Evolutionary conservation across 2,888 invertebrate species (phyloP), one percentile per base, ranked within the genome.

Genomic region (Drosophila heteroneura): DNA sequence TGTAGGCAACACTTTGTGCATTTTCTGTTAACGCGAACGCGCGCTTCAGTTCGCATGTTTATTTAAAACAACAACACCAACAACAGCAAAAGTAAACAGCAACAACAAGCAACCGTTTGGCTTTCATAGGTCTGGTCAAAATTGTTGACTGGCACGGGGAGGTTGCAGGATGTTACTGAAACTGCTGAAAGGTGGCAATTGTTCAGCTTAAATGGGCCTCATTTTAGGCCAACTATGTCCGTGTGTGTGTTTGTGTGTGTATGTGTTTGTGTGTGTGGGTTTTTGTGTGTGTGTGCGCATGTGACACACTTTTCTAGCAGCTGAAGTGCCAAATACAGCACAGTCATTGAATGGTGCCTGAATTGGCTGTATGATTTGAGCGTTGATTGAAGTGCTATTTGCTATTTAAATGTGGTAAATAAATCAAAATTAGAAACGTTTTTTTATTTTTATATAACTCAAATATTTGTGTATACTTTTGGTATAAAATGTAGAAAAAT

Each of bases 181-280:
- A 33, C 59, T 63, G 76, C 37, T 54, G 67, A 65, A 72, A 57
- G 73, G 30, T 52, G 61, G 81, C 58, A 74, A 79, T 76, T 81
- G 79, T 85, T 85, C 71, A 76, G 76, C 75, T 77, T 75, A 89
- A 85, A 85, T 81, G 74, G 78, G 72, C 74, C 74, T 82, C 83
- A 79, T 82, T 87, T 89, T 68, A 61, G 76, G 49, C 41, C 67
- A 54, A 52, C 64, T 49, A 74, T 76, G 78, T 78, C 70, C 47
- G 16, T 70, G 70, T 52, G 53, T 30, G 19, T 5, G 3, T 28
- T 47, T 35, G 28, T 22, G 44, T 35, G 26, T 16, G 26, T 52
- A 35, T 16, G 22, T 47, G 35, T 26, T 53, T n/a, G 32, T 32
- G 51, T 37, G 57, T 47, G 61, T 80, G 82, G 3, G 5, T 22